Conservation (phyloP, 2,113 vertebrate genomes). For the Carassius auratus region DNA sequence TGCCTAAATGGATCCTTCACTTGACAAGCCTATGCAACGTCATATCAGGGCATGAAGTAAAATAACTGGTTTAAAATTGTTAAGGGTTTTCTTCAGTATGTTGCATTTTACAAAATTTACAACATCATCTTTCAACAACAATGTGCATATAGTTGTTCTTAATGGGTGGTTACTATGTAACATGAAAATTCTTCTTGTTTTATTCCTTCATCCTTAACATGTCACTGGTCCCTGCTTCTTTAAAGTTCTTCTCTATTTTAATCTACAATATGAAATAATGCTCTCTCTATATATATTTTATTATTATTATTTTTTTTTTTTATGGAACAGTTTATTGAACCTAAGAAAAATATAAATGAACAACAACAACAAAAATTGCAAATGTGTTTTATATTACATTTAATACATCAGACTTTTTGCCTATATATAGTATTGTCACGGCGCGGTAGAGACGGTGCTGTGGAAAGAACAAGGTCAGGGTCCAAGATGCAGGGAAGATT, state of each 20-base stretch:
- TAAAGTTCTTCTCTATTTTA: no score
- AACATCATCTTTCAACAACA: neutral
- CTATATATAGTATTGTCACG: no score
- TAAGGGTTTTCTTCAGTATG: neutral
- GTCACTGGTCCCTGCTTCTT: no score
- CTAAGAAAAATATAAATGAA: neutral
- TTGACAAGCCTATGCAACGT: neutral
- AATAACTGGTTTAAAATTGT: neutral
- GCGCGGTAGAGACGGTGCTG: no score
- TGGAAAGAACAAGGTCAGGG: no score
- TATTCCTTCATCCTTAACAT: no score
- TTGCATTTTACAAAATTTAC: neutral
- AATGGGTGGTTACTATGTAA: neutral
- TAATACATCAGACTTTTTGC: neutral
- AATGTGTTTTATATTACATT: no score
- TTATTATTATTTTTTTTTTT: no score
- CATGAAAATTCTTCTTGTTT: no score
- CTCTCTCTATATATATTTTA: no score
- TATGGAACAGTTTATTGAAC: neutral
- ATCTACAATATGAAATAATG: no score
- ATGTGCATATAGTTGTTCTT: neutral
- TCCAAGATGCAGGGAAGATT: no score
- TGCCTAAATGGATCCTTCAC: neutral
- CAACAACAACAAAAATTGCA: neutral
- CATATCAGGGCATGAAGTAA: neutral